Evolutionary conservation across 2,797 vertebrate genomes (phyloP).

Genomic region (Premnoplex brunnescens): DNA sequence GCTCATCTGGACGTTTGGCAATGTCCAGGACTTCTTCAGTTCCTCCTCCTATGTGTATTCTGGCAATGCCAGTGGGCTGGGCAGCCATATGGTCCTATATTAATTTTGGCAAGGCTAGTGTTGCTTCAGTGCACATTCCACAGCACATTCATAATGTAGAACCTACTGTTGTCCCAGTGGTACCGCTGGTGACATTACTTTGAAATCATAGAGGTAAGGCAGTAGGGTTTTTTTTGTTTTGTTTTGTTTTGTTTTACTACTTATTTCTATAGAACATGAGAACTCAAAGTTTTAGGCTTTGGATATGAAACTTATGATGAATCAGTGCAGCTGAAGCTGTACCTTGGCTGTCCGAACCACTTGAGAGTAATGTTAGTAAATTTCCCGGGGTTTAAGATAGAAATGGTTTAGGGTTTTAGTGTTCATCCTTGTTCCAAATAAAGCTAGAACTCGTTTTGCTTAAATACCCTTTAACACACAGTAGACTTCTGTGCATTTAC

Average conservation of each 20-base stretch:
- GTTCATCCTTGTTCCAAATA: not conserved
- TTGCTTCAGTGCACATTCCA: not conserved
- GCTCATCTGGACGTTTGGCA: not conserved
- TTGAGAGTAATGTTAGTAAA: not conserved
- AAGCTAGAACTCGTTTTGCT: not conserved
- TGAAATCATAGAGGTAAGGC: not conserved
- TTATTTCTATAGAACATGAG: not conserved
- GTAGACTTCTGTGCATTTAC: not conserved
- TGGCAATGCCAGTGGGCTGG: not conserved
- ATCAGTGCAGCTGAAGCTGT: not conserved
- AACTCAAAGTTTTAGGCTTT: not conserved
- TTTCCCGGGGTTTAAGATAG: not conserved
- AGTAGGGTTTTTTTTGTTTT: not conserved
- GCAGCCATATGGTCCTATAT: constrained; percentile 15
- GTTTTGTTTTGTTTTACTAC: not conserved
- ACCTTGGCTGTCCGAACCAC: not conserved
- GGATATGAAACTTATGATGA: not conserved
- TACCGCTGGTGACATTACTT: not conserved
- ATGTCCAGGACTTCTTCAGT: constrained; percentile 8
- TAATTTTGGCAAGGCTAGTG: constrained; percentile 5
- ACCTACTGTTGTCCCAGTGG: not conserved
- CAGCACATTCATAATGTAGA: not conserved
- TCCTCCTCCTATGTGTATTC: constrained; percentile 17
- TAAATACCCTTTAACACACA: not conserved
- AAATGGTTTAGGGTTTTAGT: not conserved